Percentiles rank a stretch among this genome's conserved stretches.
Evolutionary conservation across 2,797 vertebrate species (phyloP).

Genomic region (Cyprinella venusta): DNA sequence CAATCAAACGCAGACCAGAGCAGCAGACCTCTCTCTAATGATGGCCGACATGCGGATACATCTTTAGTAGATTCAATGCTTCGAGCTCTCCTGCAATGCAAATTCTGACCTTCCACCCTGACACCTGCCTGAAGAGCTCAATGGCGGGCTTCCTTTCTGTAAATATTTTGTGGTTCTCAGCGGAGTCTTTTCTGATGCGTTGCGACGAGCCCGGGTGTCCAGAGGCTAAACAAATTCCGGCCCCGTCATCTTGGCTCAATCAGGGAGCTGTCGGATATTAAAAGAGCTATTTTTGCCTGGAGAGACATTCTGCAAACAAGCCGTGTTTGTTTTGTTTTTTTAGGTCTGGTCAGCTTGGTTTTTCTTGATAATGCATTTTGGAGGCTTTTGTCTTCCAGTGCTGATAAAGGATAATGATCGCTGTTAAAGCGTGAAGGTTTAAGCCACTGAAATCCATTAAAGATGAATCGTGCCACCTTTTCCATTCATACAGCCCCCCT

Average conservation of each 20-base stretch:
- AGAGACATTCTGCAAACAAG: background rate
- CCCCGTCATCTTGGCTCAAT: constrained; percentile 43
- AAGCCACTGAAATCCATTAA: constrained; percentile 39
- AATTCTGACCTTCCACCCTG: constrained; percentile 47
- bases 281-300: constrained; percentile 28
- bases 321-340: constrained; percentile 20
- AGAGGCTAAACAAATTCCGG: constrained; percentile 28
- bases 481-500: constrained; percentile 31
- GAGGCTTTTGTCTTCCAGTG: constrained; percentile 6
- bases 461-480: constrained; percentile 31
- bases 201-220: background rate
- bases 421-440: constrained; percentile 18
- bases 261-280: constrained; percentile 46
- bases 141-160: constrained; percentile 14
- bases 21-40: constrained; percentile 13
- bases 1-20: background rate
- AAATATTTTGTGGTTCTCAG: constrained; percentile 29
- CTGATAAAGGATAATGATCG: constrained; percentile 39
- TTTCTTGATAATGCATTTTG: background rate
- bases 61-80: constrained; percentile 22
- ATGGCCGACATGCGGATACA: background rate
- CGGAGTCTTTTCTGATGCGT: background rate
- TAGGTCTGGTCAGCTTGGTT: background rate
- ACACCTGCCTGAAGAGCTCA: constrained; percentile 36
- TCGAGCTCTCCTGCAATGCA: constrained; percentile 46